Conservation (phyloP, 2,888 invertebrate genomes). For the Octonoba sinensis region DNA sequence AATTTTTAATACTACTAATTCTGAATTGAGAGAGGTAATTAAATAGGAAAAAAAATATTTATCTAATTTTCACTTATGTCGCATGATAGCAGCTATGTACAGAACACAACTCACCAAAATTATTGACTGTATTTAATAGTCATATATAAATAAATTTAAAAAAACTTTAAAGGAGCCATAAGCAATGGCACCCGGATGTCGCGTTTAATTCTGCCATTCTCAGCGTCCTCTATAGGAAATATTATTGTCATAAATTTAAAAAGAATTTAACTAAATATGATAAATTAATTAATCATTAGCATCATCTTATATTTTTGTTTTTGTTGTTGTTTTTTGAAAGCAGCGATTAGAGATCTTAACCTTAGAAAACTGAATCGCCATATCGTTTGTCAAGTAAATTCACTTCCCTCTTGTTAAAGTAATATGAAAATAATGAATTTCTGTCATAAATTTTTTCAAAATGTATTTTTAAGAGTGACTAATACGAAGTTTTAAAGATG, state of each 20-base stretch:
- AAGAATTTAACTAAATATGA: too few relatives aligned
- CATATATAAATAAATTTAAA: conserved; percentile 59
- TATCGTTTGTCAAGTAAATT: too few relatives aligned
- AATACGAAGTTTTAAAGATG: too few relatives aligned
- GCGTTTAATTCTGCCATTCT: conserved; percentile 57
- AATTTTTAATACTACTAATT: conserved; percentile 39
- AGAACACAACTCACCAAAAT: conserved; percentile 43
- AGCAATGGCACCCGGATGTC: conserved; percentile 65
- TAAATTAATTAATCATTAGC: too few relatives aligned
- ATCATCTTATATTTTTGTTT: too few relatives aligned
- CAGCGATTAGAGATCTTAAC: too few relatives aligned
- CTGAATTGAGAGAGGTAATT: neutral
- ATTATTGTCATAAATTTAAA: neutral
- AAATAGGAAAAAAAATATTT: neutral
- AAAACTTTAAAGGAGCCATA: conserved; percentile 63
- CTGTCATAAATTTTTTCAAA: too few relatives aligned
- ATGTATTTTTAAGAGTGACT: too few relatives aligned
- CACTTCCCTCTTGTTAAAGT: too few relatives aligned
- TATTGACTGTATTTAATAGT: conserved; percentile 56
- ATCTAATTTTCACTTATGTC: neutral
- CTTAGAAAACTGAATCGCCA: too few relatives aligned
- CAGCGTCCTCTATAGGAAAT: conserved; percentile 40
- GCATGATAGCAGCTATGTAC: neutral
- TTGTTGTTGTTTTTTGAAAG: too few relatives aligned
- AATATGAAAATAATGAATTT: too few relatives aligned